Evolutionary conservation across 2,113 vertebrate genomes (phyloP).

Genomic region (Pampusana beccarii): DNA sequence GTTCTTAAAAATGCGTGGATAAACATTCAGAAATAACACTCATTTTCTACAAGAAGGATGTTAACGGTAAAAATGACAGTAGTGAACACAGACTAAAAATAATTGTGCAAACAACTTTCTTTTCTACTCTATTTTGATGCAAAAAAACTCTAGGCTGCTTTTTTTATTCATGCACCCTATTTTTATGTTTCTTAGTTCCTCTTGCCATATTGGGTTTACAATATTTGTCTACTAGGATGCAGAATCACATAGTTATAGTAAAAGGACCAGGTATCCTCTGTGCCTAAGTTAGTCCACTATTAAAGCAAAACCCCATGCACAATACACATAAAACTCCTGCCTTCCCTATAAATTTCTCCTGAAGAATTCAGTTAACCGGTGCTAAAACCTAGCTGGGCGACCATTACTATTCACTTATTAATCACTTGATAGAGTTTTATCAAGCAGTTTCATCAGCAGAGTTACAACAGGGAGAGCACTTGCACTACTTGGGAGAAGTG

Average conservation of each 20-base stretch:
- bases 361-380: not conserved
- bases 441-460: not conserved
- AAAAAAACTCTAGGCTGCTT: not conserved
- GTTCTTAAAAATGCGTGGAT: not conserved
- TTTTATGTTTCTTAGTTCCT: not conserved
- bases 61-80: not conserved
- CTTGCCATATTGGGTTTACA: not conserved
- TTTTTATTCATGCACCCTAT: not conserved
- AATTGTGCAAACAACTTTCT: not conserved
- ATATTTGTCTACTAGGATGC: not conserved
- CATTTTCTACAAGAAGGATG: not conserved
- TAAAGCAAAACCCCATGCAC: not conserved
- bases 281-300: not conserved
- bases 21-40: not conserved
- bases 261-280: not conserved
- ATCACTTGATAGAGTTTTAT: not conserved
- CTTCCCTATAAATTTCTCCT: not conserved
- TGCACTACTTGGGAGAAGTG: not conserved
- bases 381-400: not conserved
- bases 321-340: fast-evolving
- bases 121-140: not conserved
- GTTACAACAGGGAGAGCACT: not conserved
- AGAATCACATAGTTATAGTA: not conserved
- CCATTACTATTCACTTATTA: not conserved
- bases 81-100: not conserved